phyloP scores from a whole-genome alignment of 2,113 vertebrate genomes.

The Pao palembangensis region DNA sequence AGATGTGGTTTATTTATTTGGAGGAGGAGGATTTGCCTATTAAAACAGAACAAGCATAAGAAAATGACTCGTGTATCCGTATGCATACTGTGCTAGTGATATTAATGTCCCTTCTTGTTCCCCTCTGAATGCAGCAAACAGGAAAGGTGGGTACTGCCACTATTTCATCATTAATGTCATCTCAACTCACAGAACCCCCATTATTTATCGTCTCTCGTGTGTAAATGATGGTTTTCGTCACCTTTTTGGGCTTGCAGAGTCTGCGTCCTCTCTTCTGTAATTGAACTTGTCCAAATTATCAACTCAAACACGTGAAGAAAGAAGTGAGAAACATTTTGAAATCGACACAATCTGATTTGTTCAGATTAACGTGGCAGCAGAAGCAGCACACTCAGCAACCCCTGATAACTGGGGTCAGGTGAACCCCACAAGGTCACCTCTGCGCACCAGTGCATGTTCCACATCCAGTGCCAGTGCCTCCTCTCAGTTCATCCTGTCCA shows the following conservation, averaged over 20 bases:
- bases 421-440: constrained; percentile 34
- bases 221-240: constrained; percentile 22
- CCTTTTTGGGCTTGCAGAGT: constrained; percentile 40
- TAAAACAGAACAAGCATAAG: constrained; percentile 12
- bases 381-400: constrained; percentile 52
- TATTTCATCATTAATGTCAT: constrained; percentile 42
- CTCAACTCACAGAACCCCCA: constrained; percentile 12
- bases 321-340: constrained; percentile 6
- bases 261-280: constrained; percentile 26
- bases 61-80: constrained; percentile 9
- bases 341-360: constrained; percentile 27
- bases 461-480: constrained; percentile 48
- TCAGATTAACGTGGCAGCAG: constrained; percentile 22
- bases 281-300: not conserved
- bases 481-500: constrained; percentile 53
- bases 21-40: constrained; percentile 3
- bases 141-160: constrained; percentile 88
- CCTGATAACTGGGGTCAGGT: constrained; percentile 48
- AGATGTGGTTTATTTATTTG: constrained; percentile 4
- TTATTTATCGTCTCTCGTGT: constrained; percentile 37
- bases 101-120: constrained; percentile 37
- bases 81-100: constrained; percentile 11
- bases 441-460: constrained; percentile 59
- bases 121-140: constrained; percentile 91
- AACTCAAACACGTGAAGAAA: not conserved